A percentile compares a stretch with the other conserved stretches of the same genome.
phyloP scores from a whole-genome alignment of 2,113 vertebrate species.

The Phylloscopus whistleri region DNA sequence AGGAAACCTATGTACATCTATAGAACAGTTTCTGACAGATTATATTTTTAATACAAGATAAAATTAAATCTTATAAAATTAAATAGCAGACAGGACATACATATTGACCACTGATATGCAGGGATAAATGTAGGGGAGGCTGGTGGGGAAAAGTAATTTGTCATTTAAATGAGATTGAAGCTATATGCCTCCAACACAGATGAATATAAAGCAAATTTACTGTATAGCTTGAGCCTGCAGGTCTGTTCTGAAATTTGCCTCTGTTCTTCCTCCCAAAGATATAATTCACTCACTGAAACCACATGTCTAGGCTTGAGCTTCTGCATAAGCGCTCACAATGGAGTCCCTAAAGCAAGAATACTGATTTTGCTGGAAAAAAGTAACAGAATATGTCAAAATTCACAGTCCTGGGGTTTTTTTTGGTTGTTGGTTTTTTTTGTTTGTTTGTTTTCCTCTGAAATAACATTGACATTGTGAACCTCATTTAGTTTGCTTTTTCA shows the following conservation, averaged over 20 bases:
- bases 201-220: neutral
- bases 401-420: neutral
- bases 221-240: neutral
- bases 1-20: neutral
- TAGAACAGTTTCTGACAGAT: neutral
- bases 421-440: neutral
- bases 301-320: neutral
- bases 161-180: neutral
- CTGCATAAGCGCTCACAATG: neutral
- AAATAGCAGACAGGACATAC: neutral
- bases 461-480: neutral
- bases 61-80: neutral
- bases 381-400: neutral
- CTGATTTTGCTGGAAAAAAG: neutral
- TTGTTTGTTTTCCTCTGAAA: neutral
- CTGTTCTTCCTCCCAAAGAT: neutral
- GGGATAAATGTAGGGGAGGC: neutral
- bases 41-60: neutral
- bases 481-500: neutral
- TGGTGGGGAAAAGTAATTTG: neutral
- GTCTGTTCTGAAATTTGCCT: neutral
- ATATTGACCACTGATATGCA: neutral
- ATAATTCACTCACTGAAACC: neutral
- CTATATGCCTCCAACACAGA: neutral
- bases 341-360: neutral